These are phyloP conservation scores for Apis cerana DNA, from an alignment of 1,140 invertebrate species.

Conservation along the genomic window DNA sequence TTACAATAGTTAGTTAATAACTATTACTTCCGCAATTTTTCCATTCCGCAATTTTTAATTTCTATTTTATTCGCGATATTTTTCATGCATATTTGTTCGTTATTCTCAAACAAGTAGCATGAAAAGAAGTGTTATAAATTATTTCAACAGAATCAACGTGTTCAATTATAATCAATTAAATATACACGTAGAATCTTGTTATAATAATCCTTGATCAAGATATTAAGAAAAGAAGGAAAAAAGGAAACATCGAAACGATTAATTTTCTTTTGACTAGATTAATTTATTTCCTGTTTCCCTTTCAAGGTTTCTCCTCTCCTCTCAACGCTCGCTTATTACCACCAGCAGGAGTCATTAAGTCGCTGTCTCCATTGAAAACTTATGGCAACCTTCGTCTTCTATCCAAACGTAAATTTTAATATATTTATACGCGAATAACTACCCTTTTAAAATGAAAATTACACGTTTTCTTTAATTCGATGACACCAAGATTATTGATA, in stretches of 20 bases:
- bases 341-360: constrained; percentile 20
- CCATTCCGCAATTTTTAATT: constrained; percentile 69
- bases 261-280: constrained; percentile 14
- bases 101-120: constrained; percentile 29
- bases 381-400: constrained; percentile 13
- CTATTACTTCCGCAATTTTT: constrained; percentile 66
- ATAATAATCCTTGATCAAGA: too few relatives aligned
- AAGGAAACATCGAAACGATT: constrained; percentile 2
- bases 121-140: neutral
- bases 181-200: neutral
- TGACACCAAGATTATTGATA: neutral
- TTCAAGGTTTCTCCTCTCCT: constrained; percentile 40
- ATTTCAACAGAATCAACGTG: neutral
- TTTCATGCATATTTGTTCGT: constrained; percentile 17
- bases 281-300: constrained; percentile 56
- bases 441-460: neutral
- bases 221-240: too few relatives aligned
- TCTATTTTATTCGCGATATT: constrained; percentile 70
- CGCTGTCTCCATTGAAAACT: constrained; percentile 32
- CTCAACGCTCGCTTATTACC: constrained; percentile 17
- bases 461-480: neutral
- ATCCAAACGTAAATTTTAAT: neutral
- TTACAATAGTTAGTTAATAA: constrained; percentile 44
- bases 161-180: neutral
- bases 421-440: neutral